Evolutionary conservation across 1,140 invertebrate species (phyloP), one percentile per base, ranked within the genome.

Genomic region (Eufriesea mexicana): DNA sequence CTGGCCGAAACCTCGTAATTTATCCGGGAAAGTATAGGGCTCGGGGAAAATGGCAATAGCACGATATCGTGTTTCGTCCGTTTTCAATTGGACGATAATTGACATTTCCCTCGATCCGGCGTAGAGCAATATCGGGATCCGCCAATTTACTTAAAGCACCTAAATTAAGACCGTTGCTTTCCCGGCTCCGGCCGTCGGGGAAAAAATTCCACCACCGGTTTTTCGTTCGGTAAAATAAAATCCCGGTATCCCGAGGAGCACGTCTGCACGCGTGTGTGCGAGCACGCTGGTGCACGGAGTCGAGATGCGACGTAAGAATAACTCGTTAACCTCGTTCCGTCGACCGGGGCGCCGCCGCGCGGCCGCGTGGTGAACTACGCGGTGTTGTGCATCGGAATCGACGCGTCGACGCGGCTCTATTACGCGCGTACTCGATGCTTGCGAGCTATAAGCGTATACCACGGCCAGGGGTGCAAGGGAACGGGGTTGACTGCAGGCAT

Each of bases 31-130:
- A 84, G 78, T 80, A 80, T 73, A 79, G 68, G 70, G 51, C 18
- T 20, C 68, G 51, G 54, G 49, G 66, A 62, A 71, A 83, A 66
- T 66, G 79, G 71, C 62, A 62, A 78, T 78, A 45, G 47, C 55
- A 54, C 47, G 81, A 59, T 83, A 83, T 83, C 66, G 66, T 78
- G 74, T 83, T 83, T 55, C 75, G 66, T 78, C 49, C 74, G 66
- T 70, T 77, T 83, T 83, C 75, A 70, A 83, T 77, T 83, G 74
- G 55, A 71, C 64, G 81, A 77, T 83, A 77, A 82, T 76, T 82
- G 79, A 82, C 54, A 75, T 82, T 54, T 28, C 62, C 59, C 62
- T 28, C 61, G n/a, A 28, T 14, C 35, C 35, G n/a, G 45, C 45
- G 51, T 18, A 49, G 20, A 25, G 45, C 62, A 47, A 67, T 68